Percentiles rank a stretch among this genome's conserved stretches.
phyloP scores from a whole-genome alignment of 2,797 vertebrate genomes.

The Hydrophis major region DNA sequence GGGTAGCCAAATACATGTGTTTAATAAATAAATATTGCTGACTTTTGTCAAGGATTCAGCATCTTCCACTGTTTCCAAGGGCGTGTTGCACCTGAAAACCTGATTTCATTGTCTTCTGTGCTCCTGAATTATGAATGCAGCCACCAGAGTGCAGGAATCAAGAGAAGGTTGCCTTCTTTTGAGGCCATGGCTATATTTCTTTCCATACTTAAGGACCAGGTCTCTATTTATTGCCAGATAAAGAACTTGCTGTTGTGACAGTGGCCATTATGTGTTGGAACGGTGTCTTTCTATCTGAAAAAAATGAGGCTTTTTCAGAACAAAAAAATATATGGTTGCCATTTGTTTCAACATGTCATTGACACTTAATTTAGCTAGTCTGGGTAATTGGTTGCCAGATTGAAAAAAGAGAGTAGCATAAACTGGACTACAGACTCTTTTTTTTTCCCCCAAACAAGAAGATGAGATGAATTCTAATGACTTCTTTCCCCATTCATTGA shows the following conservation, averaged over 20 bases:
- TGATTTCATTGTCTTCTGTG: slow-evolving; percentile 45
- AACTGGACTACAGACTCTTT: slow-evolving; percentile 48
- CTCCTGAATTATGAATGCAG: slow-evolving; percentile 48
- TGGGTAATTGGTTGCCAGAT: slow-evolving; percentile 54
- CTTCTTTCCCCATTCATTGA: slow-evolving; percentile 55
- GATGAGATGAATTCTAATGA: slow-evolving; percentile 75
- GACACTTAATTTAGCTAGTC: slow-evolving; percentile 52
- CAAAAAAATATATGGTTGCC: slow-evolving; percentile 31
- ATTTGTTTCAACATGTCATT: slow-evolving; percentile 58
- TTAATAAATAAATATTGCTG: not conserved
- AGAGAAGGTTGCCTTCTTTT: slow-evolving; percentile 48
- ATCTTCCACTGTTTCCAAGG: slow-evolving; percentile 42
- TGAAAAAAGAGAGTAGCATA: slow-evolving; percentile 44
- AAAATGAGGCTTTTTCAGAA: not conserved
- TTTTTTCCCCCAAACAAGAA: slow-evolving; percentile 63
- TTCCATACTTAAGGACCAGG: not conserved
- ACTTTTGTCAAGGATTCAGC: not conserved
- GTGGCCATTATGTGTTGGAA: slow-evolving; percentile 44
- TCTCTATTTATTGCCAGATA: slow-evolving; percentile 5
- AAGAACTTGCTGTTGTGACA: slow-evolving; percentile 15
- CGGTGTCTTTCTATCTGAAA: slow-evolving; percentile 19
- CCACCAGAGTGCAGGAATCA: slow-evolving; percentile 50
- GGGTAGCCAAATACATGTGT: not conserved
- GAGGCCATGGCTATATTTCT: slow-evolving; percentile 30
- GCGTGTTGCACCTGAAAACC: slow-evolving; percentile 45